Base-by-base conservation (phyloP, 2,113 vertebrate species). In the Diphyllodes magnificus region DNA sequence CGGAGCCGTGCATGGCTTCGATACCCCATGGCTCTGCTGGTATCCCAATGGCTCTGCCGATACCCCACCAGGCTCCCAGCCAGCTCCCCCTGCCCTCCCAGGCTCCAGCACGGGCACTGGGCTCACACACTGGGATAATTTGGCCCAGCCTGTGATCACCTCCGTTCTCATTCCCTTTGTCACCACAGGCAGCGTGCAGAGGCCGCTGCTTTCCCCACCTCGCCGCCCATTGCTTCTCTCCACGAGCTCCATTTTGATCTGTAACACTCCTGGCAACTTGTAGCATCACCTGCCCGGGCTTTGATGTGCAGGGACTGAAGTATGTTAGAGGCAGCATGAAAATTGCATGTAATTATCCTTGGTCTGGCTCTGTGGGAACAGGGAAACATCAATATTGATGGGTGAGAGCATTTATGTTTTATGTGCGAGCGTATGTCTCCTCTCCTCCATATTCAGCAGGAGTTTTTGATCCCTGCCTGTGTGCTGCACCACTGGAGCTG, bases 311-410 rank as follows among this genome's bases (percentile, higher is more conserved):
- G 70, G 61, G 92, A 53, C 91, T 81, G 93, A 86, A 93, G 86
- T 56, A 30, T 95, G 95, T 96, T 31, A 6, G 92, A 88, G 87
- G 88, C 86, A 70, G 79, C 94, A 91, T 95, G 71, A 96, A 97
- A 97, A 93, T 86, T 95, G 94, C 85, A 91, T 93, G 95, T 65
- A 81, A 95, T 97, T 96, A 92, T 93, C 92, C 90, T 81, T 83
- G 94, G 92, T 77, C 92, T 95, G 90, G 60, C 60, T 94, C 92
- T 92, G 40, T 77, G 87, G 85, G 95, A 93, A 75, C 87, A 93
- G 91, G 88, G 56, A 85, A 93, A 35, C 94, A 96, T 97, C 95
- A 94, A 96, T 97, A 97, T 94, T 97, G 95, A 97, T 97, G 96
- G 1, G 15, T 30, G 93, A 82, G 22, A 54, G 86, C 96, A 92